Evolutionary conservation across 2,113 vertebrate species (phyloP).

Genomic region (Takifugu bimaculatus): DNA sequence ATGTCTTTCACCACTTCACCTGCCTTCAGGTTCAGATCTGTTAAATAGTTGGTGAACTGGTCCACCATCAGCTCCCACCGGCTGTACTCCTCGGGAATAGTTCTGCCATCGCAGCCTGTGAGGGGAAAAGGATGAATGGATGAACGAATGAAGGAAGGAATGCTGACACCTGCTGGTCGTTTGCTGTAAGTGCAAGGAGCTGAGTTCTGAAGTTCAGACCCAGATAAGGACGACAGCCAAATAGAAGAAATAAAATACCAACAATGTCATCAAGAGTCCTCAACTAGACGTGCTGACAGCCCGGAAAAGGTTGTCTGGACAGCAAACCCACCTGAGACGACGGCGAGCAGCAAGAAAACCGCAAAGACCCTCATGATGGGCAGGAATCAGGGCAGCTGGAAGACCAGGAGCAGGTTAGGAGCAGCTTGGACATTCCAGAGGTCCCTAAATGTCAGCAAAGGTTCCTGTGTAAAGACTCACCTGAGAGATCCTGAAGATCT

Average conservation of each 20-base stretch:
- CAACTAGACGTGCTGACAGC: background rate
- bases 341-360: constrained; percentile 55
- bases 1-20: constrained; percentile 50
- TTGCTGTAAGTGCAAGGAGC: too few species aligned
- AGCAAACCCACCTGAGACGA: constrained; percentile 64
- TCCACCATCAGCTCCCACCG: constrained; percentile 65
- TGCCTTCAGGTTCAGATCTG: constrained; percentile 41
- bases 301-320: background rate
- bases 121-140: too few species aligned
- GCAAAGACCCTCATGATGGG: constrained; percentile 68
- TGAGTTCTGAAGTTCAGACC: too few species aligned
- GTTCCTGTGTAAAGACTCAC: constrained; percentile 17
- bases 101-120: constrained; percentile 59
- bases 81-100: constrained; percentile 15
- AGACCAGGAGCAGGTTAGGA: too few species aligned
- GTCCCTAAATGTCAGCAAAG: background rate
- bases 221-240: too few species aligned
- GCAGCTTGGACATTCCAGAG: too few species aligned
- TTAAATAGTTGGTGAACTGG: constrained; percentile 58
- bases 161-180: too few species aligned
- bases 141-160: too few species aligned
- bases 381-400: constrained; percentile 38
- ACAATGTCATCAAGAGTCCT: too few species aligned
- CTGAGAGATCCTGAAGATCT: constrained; percentile 27
- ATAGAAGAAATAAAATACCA: too few species aligned